phyloP scores from a whole-genome alignment of 2,888 invertebrate species.

The Papilio protenor region DNA sequence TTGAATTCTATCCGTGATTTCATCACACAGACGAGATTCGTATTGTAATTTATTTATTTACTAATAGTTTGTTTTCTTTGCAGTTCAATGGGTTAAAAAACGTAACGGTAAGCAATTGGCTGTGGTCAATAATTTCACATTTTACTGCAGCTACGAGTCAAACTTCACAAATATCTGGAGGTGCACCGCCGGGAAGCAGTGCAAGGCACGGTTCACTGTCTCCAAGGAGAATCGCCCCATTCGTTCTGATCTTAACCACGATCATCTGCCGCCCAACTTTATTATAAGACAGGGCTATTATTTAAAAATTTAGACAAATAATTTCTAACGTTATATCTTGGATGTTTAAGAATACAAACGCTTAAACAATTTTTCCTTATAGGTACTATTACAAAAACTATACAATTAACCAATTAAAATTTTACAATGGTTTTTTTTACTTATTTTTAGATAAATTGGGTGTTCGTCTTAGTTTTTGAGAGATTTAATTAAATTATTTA shows the following conservation, averaged over 20 bases:
- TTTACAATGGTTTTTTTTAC: too few species aligned
- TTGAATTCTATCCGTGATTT: not conserved
- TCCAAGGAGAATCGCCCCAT: conserved; percentile 18
- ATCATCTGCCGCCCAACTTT: conserved; percentile 47
- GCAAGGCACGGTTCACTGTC: conserved; percentile 51
- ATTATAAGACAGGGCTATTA: conserved; percentile 44
- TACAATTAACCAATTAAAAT: too few species aligned
- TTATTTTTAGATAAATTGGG: too few species aligned
- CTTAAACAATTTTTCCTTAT: too few species aligned
- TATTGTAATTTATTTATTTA: not conserved
- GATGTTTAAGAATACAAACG: too few species aligned
- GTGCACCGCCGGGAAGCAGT: conserved; percentile 53
- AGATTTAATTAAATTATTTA: too few species aligned
- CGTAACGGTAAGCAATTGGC: conserved; percentile 52
- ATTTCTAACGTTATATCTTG: too few species aligned
- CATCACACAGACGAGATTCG: not conserved
- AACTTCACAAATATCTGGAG: conserved; percentile 48
- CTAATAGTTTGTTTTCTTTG: conserved; percentile 11
- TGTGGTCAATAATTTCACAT: conserved; percentile 57
- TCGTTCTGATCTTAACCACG: conserved; percentile 39
- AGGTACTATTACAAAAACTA: too few species aligned
- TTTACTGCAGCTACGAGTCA: conserved; percentile 48
- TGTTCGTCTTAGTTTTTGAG: too few species aligned
- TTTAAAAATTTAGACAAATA: conserved; percentile 43
- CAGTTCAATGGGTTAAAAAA: conserved; percentile 60